Percentiles rank a stretch among this genome's conserved stretches.
Evolutionary conservation across 2,113 vertebrate genomes (phyloP).

Genomic region (Actinemys pallida): DNA sequence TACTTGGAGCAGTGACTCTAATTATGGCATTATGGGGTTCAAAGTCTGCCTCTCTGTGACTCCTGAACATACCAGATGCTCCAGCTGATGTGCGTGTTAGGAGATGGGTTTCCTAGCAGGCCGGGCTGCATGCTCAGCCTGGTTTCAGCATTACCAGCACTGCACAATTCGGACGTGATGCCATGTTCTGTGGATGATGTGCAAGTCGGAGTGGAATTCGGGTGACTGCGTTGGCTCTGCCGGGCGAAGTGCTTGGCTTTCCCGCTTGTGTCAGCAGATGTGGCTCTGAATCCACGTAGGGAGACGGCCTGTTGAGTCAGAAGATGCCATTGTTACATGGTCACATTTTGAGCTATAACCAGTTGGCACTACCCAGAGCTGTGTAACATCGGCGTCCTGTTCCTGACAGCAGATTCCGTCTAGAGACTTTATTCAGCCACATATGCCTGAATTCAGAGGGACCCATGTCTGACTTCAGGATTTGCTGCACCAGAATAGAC

Average conservation of each 20-base stretch:
- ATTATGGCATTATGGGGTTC: neutral
- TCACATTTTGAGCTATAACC: too few relatives aligned
- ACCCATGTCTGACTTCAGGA: neutral
- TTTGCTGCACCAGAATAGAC: neutral
- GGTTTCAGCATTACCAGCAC: neutral
- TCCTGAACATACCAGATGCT: neutral
- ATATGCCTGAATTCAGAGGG: neutral
- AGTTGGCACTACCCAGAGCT: neutral
- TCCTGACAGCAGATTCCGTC: neutral
- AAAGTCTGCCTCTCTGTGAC: neutral
- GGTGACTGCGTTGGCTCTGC: neutral
- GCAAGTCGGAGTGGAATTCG: fast-evolving
- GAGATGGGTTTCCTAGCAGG: neutral
- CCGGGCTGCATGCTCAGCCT: neutral
- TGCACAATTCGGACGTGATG: neutral
- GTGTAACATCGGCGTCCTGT: too few relatives aligned
- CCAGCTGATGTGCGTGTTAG: neutral
- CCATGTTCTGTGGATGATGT: neutral
- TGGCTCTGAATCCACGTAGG: neutral
- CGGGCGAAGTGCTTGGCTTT: neutral
- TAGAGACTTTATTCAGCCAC: neutral
- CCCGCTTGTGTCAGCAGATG: neutral
- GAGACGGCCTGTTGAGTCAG: neutral
- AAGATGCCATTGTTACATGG: neutral
- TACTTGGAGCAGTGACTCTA: neutral